phyloP scores from a whole-genome alignment of 2,888 invertebrate genomes.

The Acronicta psi region DNA sequence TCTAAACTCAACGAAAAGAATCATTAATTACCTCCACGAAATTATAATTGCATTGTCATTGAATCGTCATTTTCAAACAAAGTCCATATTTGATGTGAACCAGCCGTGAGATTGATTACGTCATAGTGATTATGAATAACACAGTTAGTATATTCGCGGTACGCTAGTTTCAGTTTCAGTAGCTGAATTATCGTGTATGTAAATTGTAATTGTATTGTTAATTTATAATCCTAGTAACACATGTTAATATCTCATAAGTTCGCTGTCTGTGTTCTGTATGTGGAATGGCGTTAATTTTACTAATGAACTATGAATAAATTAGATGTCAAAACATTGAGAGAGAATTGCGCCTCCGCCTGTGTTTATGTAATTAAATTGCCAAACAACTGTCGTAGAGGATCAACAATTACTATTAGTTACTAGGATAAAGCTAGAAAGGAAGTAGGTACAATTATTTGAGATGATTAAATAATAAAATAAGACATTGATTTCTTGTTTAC shows the following conservation, averaged over 20 bases:
- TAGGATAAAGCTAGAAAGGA: not conserved
- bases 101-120: constrained; percentile 37
- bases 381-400: not conserved
- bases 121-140: constrained; percentile 38
- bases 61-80: constrained; percentile 36
- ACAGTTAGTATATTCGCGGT: constrained; percentile 37
- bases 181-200: constrained; percentile 51
- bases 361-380: constrained; percentile 3
- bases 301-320: constrained; percentile 60
- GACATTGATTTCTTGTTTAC: not conserved
- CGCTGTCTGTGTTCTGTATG: constrained; percentile 41
- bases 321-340: constrained; percentile 30
- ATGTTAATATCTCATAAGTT: constrained; percentile 60
- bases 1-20: not conserved
- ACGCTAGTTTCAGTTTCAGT: constrained; percentile 44
- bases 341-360: constrained; percentile 15
- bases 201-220: constrained; percentile 64
- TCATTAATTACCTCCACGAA: constrained; percentile 8
- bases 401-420: not conserved
- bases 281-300: constrained; percentile 50
- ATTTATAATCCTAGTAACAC: constrained; percentile 63
- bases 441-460: not conserved
- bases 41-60: constrained; percentile 29
- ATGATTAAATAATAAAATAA: not conserved
- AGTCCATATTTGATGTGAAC: constrained; percentile 38